These are phyloP conservation scores for Ibycter americanus DNA, from an alignment of 2,797 vertebrate genomes.

Conservation along the genomic window DNA sequence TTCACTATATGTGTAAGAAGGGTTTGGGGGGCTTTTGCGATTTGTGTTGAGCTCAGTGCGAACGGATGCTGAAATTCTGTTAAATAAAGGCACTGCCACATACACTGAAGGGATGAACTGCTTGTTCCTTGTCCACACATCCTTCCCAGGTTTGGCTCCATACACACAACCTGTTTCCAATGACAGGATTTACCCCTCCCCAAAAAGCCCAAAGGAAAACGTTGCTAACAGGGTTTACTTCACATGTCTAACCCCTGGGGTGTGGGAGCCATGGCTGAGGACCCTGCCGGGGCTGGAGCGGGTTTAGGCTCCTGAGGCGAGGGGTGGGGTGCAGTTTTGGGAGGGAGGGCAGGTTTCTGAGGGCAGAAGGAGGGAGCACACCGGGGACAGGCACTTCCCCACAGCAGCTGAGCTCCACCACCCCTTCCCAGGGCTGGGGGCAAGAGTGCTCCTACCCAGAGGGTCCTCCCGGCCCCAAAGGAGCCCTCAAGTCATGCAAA, in stretches of 20 bases:
- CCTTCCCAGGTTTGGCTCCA: not conserved
- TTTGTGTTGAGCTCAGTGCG: not conserved
- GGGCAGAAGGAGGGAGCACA: not conserved
- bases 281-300: fast-evolving
- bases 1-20: not conserved
- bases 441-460: not conserved
- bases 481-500: not conserved
- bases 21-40: fast-evolving
- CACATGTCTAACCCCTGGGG: not conserved
- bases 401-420: not conserved
- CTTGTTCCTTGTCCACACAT: not conserved
- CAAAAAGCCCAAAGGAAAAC: not conserved
- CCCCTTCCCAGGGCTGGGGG: not conserved
- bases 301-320: fast-evolving
- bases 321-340: not conserved
- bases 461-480: not conserved
- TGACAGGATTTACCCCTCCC: not conserved
- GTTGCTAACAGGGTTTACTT: not conserved
- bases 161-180: not conserved
- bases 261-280: not conserved
- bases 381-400: not conserved
- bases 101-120: not conserved
- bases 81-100: not conserved
- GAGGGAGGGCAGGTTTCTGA: not conserved
- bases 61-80: not conserved